Percentiles rank a stretch among this genome's conserved stretches.
phyloP scores from a whole-genome alignment of 2,888 invertebrate species.

The Agrotis ipsilon region DNA sequence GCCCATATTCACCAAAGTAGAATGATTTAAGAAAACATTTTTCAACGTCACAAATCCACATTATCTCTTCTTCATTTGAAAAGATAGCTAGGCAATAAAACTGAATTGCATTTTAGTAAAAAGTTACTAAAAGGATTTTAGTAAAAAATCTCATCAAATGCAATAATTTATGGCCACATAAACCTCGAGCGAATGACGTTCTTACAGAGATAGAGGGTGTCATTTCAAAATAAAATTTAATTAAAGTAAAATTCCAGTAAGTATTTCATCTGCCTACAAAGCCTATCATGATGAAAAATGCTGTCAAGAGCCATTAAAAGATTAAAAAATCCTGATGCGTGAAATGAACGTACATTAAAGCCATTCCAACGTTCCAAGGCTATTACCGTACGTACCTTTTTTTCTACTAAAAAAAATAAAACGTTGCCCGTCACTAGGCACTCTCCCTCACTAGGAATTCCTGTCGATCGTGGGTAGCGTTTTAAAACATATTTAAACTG shows the following conservation, averaged over 20 bases:
- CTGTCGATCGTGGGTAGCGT: no score
- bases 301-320: conserved; percentile 35
- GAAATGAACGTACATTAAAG: conserved; percentile 48
- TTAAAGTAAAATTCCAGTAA: conserved; percentile 44
- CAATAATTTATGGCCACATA: conserved; percentile 43
- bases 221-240: conserved; percentile 50
- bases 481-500: no score
- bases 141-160: conserved; percentile 44
- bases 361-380: conserved; percentile 20
- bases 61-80: background rate
- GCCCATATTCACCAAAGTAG: no score
- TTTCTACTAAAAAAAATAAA: no score
- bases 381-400: conserved; percentile 10
- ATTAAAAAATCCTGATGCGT: conserved; percentile 51
- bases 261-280: conserved; percentile 36
- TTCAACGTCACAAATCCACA: background rate
- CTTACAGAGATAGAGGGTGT: conserved; percentile 18
- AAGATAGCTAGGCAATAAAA: conserved; percentile 19
- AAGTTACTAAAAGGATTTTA: conserved; percentile 19
- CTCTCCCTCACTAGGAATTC: no score
- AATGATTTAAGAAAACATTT: background rate
- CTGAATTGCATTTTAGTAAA: conserved; percentile 20
- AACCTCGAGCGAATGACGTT: conserved; percentile 28
- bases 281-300: conserved; percentile 42
- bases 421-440: no score